Conservation (phyloP, 35 echinoderm and acorn worm genomes). For the Acanthaster planci region DNA sequence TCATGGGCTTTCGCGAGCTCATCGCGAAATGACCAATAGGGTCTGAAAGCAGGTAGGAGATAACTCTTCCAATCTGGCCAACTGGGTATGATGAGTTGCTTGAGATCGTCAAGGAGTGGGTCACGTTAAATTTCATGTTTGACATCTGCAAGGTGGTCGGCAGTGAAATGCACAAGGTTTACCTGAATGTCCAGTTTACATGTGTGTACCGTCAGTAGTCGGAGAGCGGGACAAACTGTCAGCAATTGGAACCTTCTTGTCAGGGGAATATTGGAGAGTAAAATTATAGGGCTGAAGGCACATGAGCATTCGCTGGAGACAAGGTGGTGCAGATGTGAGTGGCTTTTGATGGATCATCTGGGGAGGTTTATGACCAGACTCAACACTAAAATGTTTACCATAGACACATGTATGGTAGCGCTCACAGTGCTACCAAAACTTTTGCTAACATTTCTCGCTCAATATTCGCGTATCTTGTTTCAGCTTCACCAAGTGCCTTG, state of each 20-base stretch:
- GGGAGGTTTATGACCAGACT: slow-evolving; percentile 63
- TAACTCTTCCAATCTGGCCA: background rate
- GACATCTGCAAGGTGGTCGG: background rate
- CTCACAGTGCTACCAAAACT: slow-evolving; percentile 59
- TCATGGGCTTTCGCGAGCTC: slow-evolving; percentile 53
- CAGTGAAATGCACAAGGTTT: slow-evolving; percentile 19
- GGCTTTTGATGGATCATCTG: slow-evolving; percentile 65
- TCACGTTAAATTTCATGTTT: slow-evolving; percentile 20
- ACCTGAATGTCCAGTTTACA: background rate
- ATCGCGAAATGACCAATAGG: slow-evolving; percentile 64
- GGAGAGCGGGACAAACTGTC: slow-evolving; percentile 33
- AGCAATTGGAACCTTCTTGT: slow-evolving; percentile 42
- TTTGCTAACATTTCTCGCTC: slow-evolving; percentile 63
- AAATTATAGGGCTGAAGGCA: slow-evolving; percentile 49
- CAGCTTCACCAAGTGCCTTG: slow-evolving; percentile 33
- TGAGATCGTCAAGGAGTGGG: slow-evolving; percentile 20
- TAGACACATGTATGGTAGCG: slow-evolving; percentile 61
- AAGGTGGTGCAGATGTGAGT: slow-evolving; percentile 52
- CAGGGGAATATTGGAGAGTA: slow-evolving; percentile 42
- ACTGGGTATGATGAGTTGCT: background rate
- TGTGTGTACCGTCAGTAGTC: background rate
- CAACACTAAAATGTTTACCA: slow-evolving; percentile 65
- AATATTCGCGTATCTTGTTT: slow-evolving; percentile 55
- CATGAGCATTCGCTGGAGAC: slow-evolving; percentile 61
- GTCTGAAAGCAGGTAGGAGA: slow-evolving; percentile 3